These are phyloP conservation scores for Pogonomyrmex californicus DNA, from an alignment of 1,140 invertebrate genomes.

Conservation along the genomic window DNA sequence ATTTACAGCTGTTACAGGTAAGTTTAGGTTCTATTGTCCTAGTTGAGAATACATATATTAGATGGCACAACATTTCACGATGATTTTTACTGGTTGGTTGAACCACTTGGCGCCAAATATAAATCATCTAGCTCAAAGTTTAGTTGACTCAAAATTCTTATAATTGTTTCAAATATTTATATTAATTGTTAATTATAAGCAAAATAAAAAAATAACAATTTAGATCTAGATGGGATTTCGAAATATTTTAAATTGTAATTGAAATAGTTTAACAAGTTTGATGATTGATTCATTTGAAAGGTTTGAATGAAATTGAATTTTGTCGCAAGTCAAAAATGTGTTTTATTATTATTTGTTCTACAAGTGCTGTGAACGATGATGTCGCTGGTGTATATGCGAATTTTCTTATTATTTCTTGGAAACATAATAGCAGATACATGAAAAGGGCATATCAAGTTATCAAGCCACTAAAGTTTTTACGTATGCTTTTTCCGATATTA, in stretches of 20 bases:
- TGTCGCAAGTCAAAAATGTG: slow-evolving; percentile 41
- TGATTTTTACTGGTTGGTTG: neutral
- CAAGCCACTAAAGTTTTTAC: slow-evolving; percentile 68
- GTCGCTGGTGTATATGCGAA: slow-evolving; percentile 54
- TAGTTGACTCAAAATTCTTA: neutral
- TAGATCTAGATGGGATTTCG: too few relatives aligned
- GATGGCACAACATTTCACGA: neutral
- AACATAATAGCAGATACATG: slow-evolving; percentile 66
- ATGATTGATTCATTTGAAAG: neutral
- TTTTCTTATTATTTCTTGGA: slow-evolving; percentile 56
- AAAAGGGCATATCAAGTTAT: slow-evolving; percentile 69
- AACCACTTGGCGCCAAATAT: slow-evolving; percentile 15
- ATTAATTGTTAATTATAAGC: too few relatives aligned
- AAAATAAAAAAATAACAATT: too few relatives aligned
- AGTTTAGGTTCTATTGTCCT: neutral
- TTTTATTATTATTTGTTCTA: slow-evolving; percentile 72
- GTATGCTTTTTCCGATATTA: slow-evolving; percentile 33
- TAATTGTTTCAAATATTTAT: neutral
- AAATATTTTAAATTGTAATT: neutral
- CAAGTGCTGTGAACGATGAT: slow-evolving; percentile 63
- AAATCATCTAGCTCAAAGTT: neutral
- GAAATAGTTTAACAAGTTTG: neutral
- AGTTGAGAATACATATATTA: neutral
- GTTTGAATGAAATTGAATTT: neutral
- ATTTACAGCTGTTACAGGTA: neutral